Conservation (phyloP, 2,888 invertebrate species). For the Drosophila borborema region DNA sequence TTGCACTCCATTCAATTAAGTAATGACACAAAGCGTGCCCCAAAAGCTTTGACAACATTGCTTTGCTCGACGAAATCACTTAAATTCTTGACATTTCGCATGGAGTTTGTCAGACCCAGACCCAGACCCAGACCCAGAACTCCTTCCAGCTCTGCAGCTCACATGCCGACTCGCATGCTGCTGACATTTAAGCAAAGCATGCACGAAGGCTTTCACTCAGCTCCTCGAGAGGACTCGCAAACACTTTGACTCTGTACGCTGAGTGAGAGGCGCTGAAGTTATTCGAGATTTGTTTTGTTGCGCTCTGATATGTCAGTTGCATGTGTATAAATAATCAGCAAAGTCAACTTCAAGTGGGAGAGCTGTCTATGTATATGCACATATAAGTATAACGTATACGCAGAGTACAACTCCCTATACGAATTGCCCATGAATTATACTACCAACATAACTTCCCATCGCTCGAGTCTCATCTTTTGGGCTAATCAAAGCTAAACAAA, state of each 20-base stretch:
- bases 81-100: constrained; percentile 66
- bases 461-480: constrained; percentile 49
- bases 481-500: constrained; percentile 75
- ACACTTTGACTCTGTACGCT: constrained; percentile 14
- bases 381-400: constrained; percentile 27
- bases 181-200: constrained; percentile 47
- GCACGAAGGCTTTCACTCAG: constrained; percentile 43
- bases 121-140: neutral
- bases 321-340: constrained; percentile 61
- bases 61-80: constrained; percentile 59
- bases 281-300: constrained; percentile 49
- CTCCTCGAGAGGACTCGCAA: constrained; percentile 33
- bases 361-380: constrained; percentile 2
- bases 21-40: constrained; percentile 54
- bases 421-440: constrained; percentile 34
- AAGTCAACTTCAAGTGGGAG: constrained; percentile 50
- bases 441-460: neutral
- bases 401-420: constrained; percentile 20
- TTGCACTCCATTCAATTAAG: constrained; percentile 76
- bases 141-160: neutral
- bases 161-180: constrained; percentile 13
- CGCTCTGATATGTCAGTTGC: constrained; percentile 64
- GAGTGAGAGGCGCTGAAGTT: constrained; percentile 28
- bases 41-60: constrained; percentile 49
- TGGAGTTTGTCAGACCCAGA: neutral